A percentile compares a stretch with the other conserved stretches of the same genome.
phyloP scores from a whole-genome alignment of 2,797 vertebrate genomes.

The Mus minutoides region DNA sequence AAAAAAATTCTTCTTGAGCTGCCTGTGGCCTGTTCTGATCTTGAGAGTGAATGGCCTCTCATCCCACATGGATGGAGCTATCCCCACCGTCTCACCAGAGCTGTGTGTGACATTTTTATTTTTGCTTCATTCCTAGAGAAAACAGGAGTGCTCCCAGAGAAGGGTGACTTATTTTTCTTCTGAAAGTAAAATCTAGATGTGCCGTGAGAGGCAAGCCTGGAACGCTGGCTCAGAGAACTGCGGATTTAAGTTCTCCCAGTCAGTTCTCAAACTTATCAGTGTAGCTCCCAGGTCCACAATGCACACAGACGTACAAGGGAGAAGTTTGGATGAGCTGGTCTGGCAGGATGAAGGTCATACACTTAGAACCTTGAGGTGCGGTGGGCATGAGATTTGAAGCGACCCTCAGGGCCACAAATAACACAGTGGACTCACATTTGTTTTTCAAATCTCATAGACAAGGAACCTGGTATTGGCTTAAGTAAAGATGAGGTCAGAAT shows the following conservation, averaged over 20 bases:
- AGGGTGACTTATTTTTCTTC: neutral
- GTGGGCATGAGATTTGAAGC: rapidly evolving
- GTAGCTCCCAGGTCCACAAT: neutral
- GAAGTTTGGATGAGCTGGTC: neutral
- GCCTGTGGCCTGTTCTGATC: neutral
- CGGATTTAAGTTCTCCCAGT: neutral
- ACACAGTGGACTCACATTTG: rapidly evolving
- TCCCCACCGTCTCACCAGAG: neutral
- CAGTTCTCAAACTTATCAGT: rapidly evolving
- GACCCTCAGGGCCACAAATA: rapidly evolving
- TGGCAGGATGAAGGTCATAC: rapidly evolving
- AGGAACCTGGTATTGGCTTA: neutral
- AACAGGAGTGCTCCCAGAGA: neutral
- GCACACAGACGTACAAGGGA: neutral
- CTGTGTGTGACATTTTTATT: neutral
- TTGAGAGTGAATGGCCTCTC: neutral
- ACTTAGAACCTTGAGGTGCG: rapidly evolving
- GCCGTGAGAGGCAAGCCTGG: neutral
- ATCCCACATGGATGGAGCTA: neutral
- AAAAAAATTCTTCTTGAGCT: neutral
- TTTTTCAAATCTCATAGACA: neutral
- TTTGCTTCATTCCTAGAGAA: neutral
- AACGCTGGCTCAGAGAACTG: rapidly evolving
- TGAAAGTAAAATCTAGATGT: neutral
- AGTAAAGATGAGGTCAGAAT: neutral